phyloP scores from a whole-genome alignment of 2,113 vertebrate species.

The Festucalex cinctus region DNA sequence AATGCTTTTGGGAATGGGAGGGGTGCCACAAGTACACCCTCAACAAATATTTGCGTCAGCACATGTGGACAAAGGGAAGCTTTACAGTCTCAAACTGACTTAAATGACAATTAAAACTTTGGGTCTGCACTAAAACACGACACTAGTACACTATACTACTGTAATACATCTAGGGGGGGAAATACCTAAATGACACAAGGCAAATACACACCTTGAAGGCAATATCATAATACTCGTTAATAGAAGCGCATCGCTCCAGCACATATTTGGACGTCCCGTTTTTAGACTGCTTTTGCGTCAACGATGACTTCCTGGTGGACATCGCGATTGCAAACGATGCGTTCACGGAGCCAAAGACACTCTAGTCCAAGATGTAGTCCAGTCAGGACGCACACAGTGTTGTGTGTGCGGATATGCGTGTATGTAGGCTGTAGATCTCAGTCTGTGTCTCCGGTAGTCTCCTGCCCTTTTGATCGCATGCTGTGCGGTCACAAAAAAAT shows the following conservation, averaged over 20 bases:
- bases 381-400: slow-evolving; percentile 38
- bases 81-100: slow-evolving; percentile 19
- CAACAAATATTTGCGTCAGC: slow-evolving; percentile 53
- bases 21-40: slow-evolving; percentile 64
- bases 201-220: slow-evolving; percentile 76
- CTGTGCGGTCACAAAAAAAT: slow-evolving; percentile 28
- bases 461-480: slow-evolving; percentile 46
- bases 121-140: not conserved
- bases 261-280: slow-evolving; percentile 75
- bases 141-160: not conserved
- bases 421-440: slow-evolving; percentile 28
- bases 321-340: slow-evolving; percentile 49
- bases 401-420: slow-evolving; percentile 2
- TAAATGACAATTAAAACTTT: slow-evolving; percentile 3
- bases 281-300: slow-evolving; percentile 65
- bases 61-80: slow-evolving; percentile 21
- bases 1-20: slow-evolving; percentile 5
- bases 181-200: slow-evolving; percentile 9
- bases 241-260: slow-evolving; percentile 75
- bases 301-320: slow-evolving; percentile 65
- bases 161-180: not conserved
- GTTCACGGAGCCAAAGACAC: slow-evolving; percentile 6
- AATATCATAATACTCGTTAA: slow-evolving; percentile 78
- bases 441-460: slow-evolving; percentile 46
- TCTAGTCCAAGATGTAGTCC: slow-evolving; percentile 45